These are phyloP conservation scores for Trichoplusia ni DNA, from an alignment of 1,140 invertebrate genomes.

Conservation along the genomic window DNA sequence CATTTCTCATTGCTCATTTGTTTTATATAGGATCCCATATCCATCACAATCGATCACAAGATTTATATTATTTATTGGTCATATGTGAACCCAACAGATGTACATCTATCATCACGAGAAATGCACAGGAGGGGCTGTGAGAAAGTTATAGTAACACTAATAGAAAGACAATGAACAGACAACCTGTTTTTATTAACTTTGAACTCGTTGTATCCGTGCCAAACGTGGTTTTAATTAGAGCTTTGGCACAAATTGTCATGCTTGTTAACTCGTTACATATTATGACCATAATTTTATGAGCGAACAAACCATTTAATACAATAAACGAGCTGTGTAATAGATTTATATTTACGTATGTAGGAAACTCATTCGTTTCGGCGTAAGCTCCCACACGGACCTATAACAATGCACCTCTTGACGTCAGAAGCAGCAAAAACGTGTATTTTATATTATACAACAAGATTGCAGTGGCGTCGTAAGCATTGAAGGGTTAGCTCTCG, in stretches of 20 bases:
- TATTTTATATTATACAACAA: constrained; percentile 2
- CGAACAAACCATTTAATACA: constrained; percentile 1
- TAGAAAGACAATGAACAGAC: not conserved
- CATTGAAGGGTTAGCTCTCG: constrained; percentile 12
- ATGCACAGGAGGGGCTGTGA: not conserved
- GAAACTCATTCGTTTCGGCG: constrained; percentile 5
- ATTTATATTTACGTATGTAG: not conserved
- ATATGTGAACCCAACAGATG: no score
- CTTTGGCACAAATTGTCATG: constrained; percentile 6
- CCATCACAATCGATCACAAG: no score
- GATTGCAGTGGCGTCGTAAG: not conserved
- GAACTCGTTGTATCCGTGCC: not conserved
- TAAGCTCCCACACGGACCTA: constrained; percentile 12
- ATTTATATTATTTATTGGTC: no score
- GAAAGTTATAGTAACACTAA: not conserved
- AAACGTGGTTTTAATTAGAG: constrained; percentile 14
- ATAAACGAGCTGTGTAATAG: not conserved
- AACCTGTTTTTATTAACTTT: constrained; percentile 16
- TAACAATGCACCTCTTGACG: constrained; percentile 20
- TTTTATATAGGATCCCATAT: no score
- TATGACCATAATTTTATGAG: constrained; percentile 1
- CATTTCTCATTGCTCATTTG: no score
- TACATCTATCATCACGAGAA: no score
- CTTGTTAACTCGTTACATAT: constrained; percentile 5
- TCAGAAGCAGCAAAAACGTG: constrained; percentile 15